Conservation (phyloP, 2,797 vertebrate species). For the Sus cebifrons region DNA sequence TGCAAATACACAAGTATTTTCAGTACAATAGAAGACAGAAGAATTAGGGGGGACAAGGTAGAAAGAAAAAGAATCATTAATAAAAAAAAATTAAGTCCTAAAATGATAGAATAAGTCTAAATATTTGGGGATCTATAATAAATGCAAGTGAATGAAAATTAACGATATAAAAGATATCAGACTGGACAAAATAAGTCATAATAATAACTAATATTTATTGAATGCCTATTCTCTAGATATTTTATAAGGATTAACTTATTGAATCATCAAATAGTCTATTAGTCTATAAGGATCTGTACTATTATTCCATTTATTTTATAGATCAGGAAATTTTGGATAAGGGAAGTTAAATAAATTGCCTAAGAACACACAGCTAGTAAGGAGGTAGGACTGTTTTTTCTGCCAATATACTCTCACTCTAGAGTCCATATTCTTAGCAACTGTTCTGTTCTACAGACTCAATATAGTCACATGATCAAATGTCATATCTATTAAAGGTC, state of each 20-base stretch:
- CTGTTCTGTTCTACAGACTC: neutral
- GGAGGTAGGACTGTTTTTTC: neutral
- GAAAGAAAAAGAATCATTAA: neutral
- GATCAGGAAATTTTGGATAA: neutral
- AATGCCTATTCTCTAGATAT: neutral
- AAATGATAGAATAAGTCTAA: neutral
- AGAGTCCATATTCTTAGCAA: neutral
- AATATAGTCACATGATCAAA: neutral
- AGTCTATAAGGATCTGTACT: neutral
- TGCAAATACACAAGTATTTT: conserved; percentile 1
- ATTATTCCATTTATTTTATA: neutral
- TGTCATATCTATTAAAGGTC: neutral
- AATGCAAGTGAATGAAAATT: neutral
- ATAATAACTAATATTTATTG: conserved; percentile 2
- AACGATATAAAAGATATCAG: conserved; percentile 20
- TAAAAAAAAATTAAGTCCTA: neutral
- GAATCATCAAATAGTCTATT: neutral
- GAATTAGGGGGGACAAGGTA: neutral
- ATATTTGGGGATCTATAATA: neutral
- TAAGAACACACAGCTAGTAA: neutral
- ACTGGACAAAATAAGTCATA: neutral
- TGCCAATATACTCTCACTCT: neutral
- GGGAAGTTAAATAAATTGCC: neutral
- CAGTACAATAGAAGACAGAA: neutral
- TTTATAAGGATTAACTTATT: conserved; percentile 14